Conservation (phyloP, 2,797 vertebrate genomes). For the Falco rusticolus region DNA sequence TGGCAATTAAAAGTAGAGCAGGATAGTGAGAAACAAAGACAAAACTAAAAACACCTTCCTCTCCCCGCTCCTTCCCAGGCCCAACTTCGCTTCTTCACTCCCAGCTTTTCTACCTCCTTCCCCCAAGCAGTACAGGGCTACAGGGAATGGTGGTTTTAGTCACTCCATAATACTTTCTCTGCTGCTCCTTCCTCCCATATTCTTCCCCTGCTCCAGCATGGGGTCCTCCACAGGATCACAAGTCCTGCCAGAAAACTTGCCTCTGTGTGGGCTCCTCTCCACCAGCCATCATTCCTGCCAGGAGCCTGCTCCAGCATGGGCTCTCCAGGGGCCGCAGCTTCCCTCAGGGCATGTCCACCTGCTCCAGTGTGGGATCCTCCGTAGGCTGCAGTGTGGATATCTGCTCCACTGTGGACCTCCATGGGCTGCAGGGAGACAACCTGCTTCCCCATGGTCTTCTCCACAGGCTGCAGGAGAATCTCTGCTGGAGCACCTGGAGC, state of each 20-base stretch:
- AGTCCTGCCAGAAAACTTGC: background rate
- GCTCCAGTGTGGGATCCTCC: background rate
- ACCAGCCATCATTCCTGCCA: background rate
- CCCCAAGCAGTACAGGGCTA: accelerated
- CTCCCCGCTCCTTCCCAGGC: background rate
- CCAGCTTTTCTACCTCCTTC: background rate
- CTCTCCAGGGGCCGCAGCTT: background rate
- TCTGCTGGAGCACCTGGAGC: background rate
- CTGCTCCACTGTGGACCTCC: background rate
- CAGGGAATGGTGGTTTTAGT: background rate
- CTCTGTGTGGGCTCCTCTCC: background rate
- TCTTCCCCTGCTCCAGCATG: background rate
- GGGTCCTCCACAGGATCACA: background rate
- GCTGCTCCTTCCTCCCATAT: background rate
- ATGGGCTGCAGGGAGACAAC: background rate
- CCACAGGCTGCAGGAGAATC: background rate
- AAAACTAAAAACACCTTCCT: background rate
- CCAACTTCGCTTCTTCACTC: background rate
- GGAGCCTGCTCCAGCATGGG: background rate
- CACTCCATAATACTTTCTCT: background rate
- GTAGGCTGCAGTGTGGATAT: background rate
- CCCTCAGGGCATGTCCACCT: no score
- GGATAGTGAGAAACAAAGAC: background rate
- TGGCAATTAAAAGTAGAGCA: background rate
- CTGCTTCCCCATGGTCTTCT: no score